Conservation (phyloP, 2,797 vertebrate species). For the Champsocephalus esox region DNA sequence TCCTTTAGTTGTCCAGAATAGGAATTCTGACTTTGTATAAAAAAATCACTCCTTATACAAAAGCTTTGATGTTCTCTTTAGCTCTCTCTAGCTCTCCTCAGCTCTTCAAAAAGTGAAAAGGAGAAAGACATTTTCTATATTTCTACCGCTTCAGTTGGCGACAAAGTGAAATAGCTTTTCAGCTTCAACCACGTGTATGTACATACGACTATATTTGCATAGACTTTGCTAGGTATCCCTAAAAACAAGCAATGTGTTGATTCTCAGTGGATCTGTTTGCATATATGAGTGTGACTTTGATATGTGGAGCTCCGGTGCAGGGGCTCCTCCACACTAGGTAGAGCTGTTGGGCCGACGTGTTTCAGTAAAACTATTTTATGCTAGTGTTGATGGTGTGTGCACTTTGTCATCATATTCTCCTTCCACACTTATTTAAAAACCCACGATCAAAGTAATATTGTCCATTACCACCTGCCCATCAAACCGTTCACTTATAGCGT, state of each 20-base stretch:
- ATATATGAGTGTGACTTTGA: conserved; percentile 85
- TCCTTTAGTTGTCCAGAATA: conserved; percentile 76
- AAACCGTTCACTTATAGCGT: conserved; percentile 63
- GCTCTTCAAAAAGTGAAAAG: conserved; percentile 78
- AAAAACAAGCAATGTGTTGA: conserved; percentile 86
- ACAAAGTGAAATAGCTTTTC: conserved; percentile 80
- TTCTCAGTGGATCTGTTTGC: conserved; percentile 88
- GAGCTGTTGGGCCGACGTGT: conserved; percentile 70
- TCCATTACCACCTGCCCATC: conserved; percentile 53
- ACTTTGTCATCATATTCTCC: conserved; percentile 78
- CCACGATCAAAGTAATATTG: conserved; percentile 61
- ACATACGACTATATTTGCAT: conserved; percentile 88
- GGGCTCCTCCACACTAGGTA: conserved; percentile 55
- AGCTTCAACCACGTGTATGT: conserved; percentile 80
- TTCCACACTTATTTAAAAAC: conserved; percentile 59
- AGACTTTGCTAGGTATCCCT: conserved; percentile 88
- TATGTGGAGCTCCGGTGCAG: conserved; percentile 75
- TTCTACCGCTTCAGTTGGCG: conserved; percentile 82
- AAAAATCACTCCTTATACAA: conserved; percentile 76
- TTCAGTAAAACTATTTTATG: conserved; percentile 81
- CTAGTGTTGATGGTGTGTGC: conserved; percentile 82
- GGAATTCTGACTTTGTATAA: conserved; percentile 80
- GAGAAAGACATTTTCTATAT: conserved; percentile 82
- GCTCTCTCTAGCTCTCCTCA: conserved; percentile 76
- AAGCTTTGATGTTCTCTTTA: conserved; percentile 82